These are phyloP conservation scores for Phenganax subtilis DNA, from an alignment of 92 coral and sea anemone genomes.

Conservation along the genomic window DNA sequence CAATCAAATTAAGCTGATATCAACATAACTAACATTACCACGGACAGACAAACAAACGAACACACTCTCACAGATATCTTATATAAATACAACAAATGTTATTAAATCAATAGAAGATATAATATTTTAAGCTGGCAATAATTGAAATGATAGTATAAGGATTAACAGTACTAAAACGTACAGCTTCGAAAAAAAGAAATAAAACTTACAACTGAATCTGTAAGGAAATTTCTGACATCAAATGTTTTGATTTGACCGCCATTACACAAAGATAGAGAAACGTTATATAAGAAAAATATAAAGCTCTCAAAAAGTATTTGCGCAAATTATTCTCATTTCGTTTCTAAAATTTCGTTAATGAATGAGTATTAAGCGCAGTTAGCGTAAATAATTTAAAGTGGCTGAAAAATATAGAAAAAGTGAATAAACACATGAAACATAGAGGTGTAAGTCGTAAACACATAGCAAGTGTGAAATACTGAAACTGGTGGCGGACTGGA, in stretches of 20 bases:
- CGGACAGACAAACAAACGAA: background rate
- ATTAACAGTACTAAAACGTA: too few relatives aligned
- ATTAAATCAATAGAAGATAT: background rate
- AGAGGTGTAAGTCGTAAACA: too few relatives aligned
- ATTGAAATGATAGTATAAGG: too few relatives aligned
- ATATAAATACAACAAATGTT: background rate
- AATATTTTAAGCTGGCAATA: too few relatives aligned
- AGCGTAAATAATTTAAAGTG: too few relatives aligned
- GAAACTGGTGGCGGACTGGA: too few relatives aligned
- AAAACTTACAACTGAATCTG: background rate
- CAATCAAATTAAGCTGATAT: background rate
- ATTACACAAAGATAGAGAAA: background rate
- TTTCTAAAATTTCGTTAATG: too few relatives aligned
- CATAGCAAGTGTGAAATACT: too few relatives aligned
- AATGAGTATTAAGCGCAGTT: too few relatives aligned
- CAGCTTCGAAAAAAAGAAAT: background rate
- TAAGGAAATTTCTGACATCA: background rate
- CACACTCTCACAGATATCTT: background rate
- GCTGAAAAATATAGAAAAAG: too few relatives aligned
- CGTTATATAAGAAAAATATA: conserved; percentile 22
- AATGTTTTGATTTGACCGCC: conserved; percentile 11
- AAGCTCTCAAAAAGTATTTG: background rate
- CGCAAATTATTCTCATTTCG: background rate
- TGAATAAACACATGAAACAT: too few relatives aligned
- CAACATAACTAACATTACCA: background rate